Base-by-base conservation (phyloP, 2,797 vertebrate species). In the Epinephelus malabaricus region DNA sequence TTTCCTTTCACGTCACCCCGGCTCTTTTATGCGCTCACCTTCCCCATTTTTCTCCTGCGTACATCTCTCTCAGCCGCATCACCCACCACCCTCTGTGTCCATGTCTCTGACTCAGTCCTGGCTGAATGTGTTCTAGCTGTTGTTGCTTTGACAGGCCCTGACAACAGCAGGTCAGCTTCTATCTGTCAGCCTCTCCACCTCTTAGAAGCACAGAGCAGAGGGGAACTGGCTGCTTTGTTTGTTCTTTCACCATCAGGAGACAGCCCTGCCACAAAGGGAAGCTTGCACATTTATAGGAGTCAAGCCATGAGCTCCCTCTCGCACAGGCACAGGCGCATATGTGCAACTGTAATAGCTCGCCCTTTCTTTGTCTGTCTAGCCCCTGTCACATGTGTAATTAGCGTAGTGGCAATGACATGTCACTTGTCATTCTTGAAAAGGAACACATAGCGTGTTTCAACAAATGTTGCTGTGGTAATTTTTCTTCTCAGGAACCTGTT, bases 141-240 rank as follows among this genome's bases (percentile, higher is more conserved):
- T 81, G 82, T 84, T 88, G 73, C 84, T 89, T 80, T 90, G 89
- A 90, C 82, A 84, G 85, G 69, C 75, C 83, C 79, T 74, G 83
- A 88, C 88, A 92, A 85, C 88, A 86, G 67, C 88, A 76, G 87
- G 86, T 91, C 86, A 80, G 69, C 84, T 72, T 86, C 86, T 86
- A 81, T 82, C 84, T 85, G 84, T 89, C 87, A 86, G 83, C 81
- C 69, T 82, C 78, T 89, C 64, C 79, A 67, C 78, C 73, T 78
- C 64, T 64, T 75, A 85, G 86, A 84, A 65, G 84, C 60, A n/a
- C 69, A 27, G 73, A 81, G 84, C 86, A 70, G 75, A 85, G 79
- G 51, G 71, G 84, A 86, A 74, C 74, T 63, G 63, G 78, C 78
- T 79, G 51, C 76, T 88, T 76, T 88, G 81, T 93, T 88, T 90